Evolutionary conservation across 2,888 invertebrate genomes (phyloP).

Genomic region (Aphidius colemani): DNA sequence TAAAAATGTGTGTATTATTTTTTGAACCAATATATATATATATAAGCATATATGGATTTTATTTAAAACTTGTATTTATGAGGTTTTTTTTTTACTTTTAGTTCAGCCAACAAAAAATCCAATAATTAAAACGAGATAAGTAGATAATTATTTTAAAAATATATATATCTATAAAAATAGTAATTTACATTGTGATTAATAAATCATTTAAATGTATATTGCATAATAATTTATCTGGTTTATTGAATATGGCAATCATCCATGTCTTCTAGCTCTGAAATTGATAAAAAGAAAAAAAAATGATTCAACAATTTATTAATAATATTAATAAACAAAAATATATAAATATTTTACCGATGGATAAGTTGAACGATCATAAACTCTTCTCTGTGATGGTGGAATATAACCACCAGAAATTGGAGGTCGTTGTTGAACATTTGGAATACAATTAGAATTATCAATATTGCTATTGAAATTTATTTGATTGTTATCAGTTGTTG

Average conservation of each 20-base stretch:
- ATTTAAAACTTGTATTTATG: no score
- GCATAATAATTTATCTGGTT: conserved; percentile 8
- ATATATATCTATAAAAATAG: conserved; percentile 4
- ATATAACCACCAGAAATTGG: conserved; percentile 13
- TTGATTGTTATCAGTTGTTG: conserved; percentile 4
- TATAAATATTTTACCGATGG: background rate
- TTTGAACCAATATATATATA: conserved; percentile 7
- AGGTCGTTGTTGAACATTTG: conserved; percentile 4
- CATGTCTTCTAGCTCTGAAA: background rate
- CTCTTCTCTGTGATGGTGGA: conserved; percentile 12
- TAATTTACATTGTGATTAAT: conserved; percentile 7
- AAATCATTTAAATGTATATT: conserved; percentile 13
- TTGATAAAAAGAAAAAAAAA: conserved; percentile 1
- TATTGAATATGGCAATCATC: no score
- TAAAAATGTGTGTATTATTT: conserved; percentile 15
- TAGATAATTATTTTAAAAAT: conserved; percentile 1
- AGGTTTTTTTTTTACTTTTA: no score
- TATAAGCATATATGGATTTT: no score
- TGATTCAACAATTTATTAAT: background rate
- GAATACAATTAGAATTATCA: conserved; percentile 9
- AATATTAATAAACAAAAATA: conserved; percentile 3
- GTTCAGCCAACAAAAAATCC: no score
- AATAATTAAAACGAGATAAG: conserved; percentile 2
- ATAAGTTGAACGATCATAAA: conserved; percentile 14
- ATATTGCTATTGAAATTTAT: conserved; percentile 20